Percentiles rank a stretch among this genome's conserved stretches.
These are phyloP conservation scores for Picus viridis DNA, from an alignment of 2,797 vertebrate species.

Conservation along the genomic window DNA sequence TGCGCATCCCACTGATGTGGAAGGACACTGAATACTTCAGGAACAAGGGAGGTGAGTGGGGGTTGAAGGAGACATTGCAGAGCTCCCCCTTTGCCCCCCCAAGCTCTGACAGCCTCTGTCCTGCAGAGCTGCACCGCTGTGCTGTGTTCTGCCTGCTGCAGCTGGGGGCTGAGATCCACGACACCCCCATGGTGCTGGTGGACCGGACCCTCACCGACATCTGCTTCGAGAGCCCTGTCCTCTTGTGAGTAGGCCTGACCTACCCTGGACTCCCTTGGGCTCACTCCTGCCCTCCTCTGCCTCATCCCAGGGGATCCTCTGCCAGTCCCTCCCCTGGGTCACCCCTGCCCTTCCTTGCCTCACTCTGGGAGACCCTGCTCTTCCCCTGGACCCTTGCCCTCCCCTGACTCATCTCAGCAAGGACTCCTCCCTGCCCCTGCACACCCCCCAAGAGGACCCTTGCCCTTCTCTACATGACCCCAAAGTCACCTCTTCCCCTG, in stretches of 20 bases:
- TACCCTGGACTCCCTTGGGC: not conserved
- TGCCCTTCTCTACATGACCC: no score
- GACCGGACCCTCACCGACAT: conserved; percentile 94
- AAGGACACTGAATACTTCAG: conserved; percentile 98
- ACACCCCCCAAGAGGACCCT: no score
- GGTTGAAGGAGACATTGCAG: not conserved
- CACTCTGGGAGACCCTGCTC: no score
- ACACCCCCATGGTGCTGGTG: conserved; percentile 95
- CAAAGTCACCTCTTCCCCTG: no score
- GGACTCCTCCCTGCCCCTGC: no score
- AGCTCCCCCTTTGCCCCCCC: not conserved
- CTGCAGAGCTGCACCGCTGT: conserved; percentile 90
- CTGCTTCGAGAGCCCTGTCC: conserved; percentile 90
- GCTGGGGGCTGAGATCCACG: conserved; percentile 90
- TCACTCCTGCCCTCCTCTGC: not conserved
- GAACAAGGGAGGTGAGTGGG: conserved; percentile 92
- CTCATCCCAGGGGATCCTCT: not conserved
- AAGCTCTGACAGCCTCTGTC: not conserved
- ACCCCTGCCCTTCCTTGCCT: not conserved
- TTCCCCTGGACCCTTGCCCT: no score
- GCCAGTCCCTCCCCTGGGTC: no score
- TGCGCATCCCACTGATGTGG: conserved; percentile 97
- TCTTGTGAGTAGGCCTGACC: conserved; percentile 85
- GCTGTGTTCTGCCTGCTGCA: conserved; percentile 94
- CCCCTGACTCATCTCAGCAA: not conserved